Evolutionary conservation across 2,888 invertebrate species (phyloP).

Genomic region (Chironomus riparius): DNA sequence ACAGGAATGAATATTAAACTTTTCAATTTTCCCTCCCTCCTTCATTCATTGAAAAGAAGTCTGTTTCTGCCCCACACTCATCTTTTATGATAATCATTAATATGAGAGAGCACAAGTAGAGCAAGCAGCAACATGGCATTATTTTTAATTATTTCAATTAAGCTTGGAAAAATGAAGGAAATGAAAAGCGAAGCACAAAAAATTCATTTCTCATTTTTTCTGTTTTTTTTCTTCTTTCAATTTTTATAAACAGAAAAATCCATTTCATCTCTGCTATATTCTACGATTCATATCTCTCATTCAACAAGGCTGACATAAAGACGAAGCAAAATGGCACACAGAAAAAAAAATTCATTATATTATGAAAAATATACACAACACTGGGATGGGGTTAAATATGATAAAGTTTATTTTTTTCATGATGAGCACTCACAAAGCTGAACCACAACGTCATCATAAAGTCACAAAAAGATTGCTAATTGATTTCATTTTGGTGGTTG

Average conservation of each 20-base stretch:
- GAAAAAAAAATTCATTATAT: neutral
- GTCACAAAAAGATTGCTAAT: conserved; percentile 5
- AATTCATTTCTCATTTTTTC: neutral
- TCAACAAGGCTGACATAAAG: neutral
- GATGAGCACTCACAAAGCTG: neutral
- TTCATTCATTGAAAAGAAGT: too few species aligned
- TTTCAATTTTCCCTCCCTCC: too few species aligned
- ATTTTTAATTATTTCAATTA: conserved; percentile 22
- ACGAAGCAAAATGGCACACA: neutral
- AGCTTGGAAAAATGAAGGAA: neutral
- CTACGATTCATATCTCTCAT: neutral
- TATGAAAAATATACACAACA: neutral
- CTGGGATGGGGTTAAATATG: neutral
- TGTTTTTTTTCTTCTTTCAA: neutral
- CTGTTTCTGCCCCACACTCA: too few species aligned
- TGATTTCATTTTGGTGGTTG: conserved; percentile 19
- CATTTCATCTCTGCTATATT: neutral
- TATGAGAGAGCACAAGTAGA: neutral
- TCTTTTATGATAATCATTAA: neutral
- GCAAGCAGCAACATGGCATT: neutral
- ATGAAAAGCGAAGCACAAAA: neutral
- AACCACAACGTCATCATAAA: neutral
- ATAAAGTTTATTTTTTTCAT: neutral
- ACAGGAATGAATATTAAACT: too few species aligned
- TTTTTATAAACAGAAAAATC: neutral